Conservation (phyloP, 2,113 vertebrate genomes). For the Pardalotus punctatus region DNA sequence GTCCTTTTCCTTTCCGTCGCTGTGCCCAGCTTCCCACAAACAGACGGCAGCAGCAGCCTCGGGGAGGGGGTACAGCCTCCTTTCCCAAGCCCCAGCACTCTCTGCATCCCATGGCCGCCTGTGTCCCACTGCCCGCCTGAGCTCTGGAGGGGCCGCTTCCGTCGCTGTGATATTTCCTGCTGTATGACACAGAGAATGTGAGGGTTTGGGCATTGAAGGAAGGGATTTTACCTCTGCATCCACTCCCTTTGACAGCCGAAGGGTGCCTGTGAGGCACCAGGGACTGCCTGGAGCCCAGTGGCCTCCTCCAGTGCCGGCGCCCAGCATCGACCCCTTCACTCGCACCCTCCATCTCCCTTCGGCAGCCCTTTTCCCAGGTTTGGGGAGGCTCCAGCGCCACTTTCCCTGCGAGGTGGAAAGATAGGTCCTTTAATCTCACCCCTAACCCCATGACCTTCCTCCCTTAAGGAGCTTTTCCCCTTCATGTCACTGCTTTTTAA, state of each 20-base stretch:
- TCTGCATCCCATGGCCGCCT: not conserved
- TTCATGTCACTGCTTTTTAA: conserved; percentile 67
- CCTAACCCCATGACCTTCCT: conserved; percentile 70
- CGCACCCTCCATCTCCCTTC: not conserved
- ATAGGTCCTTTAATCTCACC: conserved; percentile 57
- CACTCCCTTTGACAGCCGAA: not conserved
- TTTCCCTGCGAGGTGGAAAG: conserved; percentile 18
- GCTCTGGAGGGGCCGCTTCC: rapidly evolving
- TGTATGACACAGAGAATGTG: not conserved
- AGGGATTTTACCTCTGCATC: not conserved
- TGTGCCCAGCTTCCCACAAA: not conserved
- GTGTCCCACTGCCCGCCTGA: rapidly evolving
- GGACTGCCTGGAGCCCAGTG: not conserved
- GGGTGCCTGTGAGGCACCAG: not conserved
- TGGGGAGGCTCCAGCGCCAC: not conserved
- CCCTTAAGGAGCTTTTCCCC: conserved; percentile 66
- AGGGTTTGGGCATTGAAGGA: not conserved
- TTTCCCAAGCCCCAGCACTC: not conserved
- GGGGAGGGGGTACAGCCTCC: not conserved
- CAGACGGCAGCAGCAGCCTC: rapidly evolving
- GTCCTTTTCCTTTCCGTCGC: not conserved
- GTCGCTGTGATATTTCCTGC: not conserved
- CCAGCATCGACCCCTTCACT: not conserved
- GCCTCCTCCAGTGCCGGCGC: not conserved
- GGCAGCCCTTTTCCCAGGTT: not conserved